Evolutionary conservation across 1,140 invertebrate genomes (phyloP), one percentile per base, ranked within the genome.

Genomic region (Popillia japonica): DNA sequence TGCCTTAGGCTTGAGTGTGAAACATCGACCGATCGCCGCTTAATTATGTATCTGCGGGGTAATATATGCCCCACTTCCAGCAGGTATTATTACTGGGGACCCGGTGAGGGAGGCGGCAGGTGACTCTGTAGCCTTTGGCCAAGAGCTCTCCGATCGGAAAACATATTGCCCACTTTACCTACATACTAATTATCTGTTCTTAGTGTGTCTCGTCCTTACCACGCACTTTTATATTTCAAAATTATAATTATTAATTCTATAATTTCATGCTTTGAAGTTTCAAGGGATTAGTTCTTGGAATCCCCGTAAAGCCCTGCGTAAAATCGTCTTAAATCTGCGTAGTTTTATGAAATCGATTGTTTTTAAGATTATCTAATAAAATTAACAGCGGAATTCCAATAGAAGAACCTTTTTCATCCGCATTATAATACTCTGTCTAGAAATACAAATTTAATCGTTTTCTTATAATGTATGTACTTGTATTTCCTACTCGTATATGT

Each of bases 21-120:
- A 78, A 79, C 75, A 81, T 81, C 80, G 78, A 73, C 72, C 80
- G 80, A 81, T 79, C 77, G 78, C 80, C 80, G 78, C 80, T 81
- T 81, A 81, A 81, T 81, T 81, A 81, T 79, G 80, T 81, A 81
- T 81, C 80, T 79, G 79, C 72, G 68, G 75, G 80, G 78, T 81
- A 81, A 81, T 81, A 78, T 79, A 81, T 81, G 80, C 80, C 80
- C 80, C 78, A 81, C 77, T 81, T 81, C 75, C 79, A 76, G 78
- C 78, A 77, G 78, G 75, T 81, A 80, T 77, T 73, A 80, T 75
- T 79, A 81, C 78, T 42, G 77, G 34, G 55, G 75, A 76, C 78
- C 40, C 34, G 40, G 48, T 59, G 75, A 76, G 80, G 76, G 80
- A 77, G 80, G 77, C 61, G 80, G 78, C 80, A 81, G 80, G 78